Evolutionary conservation across 2,888 invertebrate genomes (phyloP).

Genomic region (Nebria brevicollis): DNA sequence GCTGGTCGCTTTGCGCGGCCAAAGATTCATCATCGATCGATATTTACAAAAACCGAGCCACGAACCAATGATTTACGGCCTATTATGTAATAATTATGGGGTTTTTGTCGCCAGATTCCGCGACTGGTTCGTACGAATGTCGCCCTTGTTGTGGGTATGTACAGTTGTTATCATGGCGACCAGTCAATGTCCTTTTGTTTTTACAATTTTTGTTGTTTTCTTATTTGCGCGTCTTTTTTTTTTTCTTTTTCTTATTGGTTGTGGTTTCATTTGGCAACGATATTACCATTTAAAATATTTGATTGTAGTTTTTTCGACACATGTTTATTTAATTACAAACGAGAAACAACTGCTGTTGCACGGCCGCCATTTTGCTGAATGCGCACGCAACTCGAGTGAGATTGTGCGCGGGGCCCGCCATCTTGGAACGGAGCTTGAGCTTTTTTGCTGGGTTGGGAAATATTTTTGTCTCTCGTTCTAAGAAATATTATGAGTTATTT

Average conservation of each 20-base stretch:
- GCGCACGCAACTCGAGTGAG: not conserved
- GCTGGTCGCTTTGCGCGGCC: not conserved
- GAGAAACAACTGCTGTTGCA: constrained; percentile 1
- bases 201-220: not conserved
- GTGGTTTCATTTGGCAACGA: constrained; percentile 4
- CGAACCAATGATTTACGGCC: constrained; percentile 38
- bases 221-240: too few species aligned
- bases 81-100: constrained; percentile 44
- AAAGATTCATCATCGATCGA: not conserved
- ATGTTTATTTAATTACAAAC: constrained; percentile 44
- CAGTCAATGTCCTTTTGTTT: constrained; percentile 1
- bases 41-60: constrained; percentile 11
- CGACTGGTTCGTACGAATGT: constrained; percentile 5
- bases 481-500: not conserved
- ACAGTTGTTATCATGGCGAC: not conserved
- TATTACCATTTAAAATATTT: constrained; percentile 47
- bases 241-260: too few species aligned
- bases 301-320: constrained; percentile 40
- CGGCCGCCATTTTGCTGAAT: constrained; percentile 36
- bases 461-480: not conserved
- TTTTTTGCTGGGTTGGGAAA: not conserved
- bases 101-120: constrained; percentile 25
- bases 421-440: not conserved
- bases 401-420: not conserved
- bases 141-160: not conserved